phyloP scores from a whole-genome alignment of 2,113 vertebrate species.

The Condylura cristata region DNA sequence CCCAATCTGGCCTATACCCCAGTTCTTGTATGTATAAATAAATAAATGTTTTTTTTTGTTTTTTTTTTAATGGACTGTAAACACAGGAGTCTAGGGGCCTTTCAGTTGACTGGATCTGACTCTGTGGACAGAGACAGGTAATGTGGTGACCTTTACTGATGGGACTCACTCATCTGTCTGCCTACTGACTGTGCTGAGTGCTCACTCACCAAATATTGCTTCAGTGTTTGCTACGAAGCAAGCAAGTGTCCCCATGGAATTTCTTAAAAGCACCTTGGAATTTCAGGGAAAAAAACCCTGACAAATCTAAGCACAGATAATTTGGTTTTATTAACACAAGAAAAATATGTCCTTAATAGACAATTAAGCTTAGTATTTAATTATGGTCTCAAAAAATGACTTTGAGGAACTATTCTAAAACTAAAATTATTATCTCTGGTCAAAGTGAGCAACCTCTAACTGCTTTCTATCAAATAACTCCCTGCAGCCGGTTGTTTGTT shows the following conservation, averaged over 20 bases:
- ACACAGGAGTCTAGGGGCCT: background rate
- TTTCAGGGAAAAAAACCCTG: slow-evolving; percentile 6
- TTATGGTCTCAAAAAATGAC: slow-evolving; percentile 37
- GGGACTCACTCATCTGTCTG: too few species aligned
- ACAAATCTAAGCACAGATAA: background rate
- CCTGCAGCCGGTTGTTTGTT: background rate
- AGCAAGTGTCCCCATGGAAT: background rate
- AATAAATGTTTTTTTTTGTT: too few species aligned
- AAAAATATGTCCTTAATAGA: slow-evolving; percentile 51
- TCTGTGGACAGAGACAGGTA: background rate
- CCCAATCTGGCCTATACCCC: too few species aligned
- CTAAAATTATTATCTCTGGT: slow-evolving; percentile 15
- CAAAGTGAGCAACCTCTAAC: slow-evolving; percentile 31
- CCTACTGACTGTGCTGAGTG: too few species aligned
- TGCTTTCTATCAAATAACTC: slow-evolving; percentile 1
- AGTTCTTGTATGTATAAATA: too few species aligned
- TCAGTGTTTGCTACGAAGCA: background rate
- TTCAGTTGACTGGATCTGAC: background rate
- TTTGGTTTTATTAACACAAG: slow-evolving; percentile 46
- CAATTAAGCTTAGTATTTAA: slow-evolving; percentile 55
- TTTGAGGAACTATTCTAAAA: slow-evolving; percentile 38
- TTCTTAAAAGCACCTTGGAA: background rate
- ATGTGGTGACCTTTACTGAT: background rate
- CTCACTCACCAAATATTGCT: background rate
- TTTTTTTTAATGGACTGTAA: background rate